Conservation (phyloP, 1,140 invertebrate genomes). For the Gonatopus flavifemur region DNA sequence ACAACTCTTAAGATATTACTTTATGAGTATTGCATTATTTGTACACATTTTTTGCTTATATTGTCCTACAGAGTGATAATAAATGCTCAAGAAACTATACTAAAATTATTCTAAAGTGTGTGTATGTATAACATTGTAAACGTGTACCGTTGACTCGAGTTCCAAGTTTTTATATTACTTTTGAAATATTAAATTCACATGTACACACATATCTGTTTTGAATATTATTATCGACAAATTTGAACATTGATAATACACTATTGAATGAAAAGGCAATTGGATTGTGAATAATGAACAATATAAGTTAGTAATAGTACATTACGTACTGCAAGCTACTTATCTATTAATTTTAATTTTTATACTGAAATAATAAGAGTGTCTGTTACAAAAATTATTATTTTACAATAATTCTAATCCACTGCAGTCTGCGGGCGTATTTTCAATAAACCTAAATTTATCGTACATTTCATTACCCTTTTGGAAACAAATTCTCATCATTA, state of each 20-base stretch:
- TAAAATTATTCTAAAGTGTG: conserved; percentile 6
- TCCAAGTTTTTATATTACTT: conserved; percentile 19
- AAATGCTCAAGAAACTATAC: conserved; percentile 14
- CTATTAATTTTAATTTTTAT: not conserved
- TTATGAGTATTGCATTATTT: conserved; percentile 26
- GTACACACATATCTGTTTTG: too few species aligned
- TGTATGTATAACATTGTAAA: too few species aligned
- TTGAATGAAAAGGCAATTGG: conserved; percentile 4
- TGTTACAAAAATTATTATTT: too few species aligned
- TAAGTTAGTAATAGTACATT: too few species aligned
- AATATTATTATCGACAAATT: too few species aligned
- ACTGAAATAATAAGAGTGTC: not conserved
- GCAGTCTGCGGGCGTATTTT: too few species aligned
- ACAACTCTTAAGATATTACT: conserved; percentile 8
- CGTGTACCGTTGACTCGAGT: conserved; percentile 24
- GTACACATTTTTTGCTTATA: conserved; percentile 9
- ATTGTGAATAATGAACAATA: conserved; percentile 33
- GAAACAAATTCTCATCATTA: too few species aligned
- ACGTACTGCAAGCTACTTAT: not conserved
- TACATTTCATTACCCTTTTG: too few species aligned
- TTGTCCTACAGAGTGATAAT: too few species aligned
- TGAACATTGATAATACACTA: conserved; percentile 10
- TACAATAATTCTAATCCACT: too few species aligned
- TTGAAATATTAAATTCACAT: too few species aligned
- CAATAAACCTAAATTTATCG: too few species aligned